Conservation (phyloP, 2,797 vertebrate species). For the Otus scops region DNA sequence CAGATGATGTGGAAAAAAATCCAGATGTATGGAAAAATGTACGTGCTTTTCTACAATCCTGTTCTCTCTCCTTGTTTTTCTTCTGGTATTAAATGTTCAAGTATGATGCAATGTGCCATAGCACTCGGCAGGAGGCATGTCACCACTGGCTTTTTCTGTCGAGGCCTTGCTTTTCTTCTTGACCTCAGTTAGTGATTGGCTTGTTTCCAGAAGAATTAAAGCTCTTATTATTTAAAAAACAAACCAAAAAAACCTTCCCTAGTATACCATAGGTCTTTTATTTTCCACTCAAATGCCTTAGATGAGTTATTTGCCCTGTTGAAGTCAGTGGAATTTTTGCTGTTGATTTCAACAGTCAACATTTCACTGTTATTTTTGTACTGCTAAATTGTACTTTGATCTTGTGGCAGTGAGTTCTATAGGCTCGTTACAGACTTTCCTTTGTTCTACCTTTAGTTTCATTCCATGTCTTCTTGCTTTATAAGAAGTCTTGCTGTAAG, state of each 20-base stretch:
- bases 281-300: neutral
- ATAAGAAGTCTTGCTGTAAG: neutral
- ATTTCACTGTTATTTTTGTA: neutral
- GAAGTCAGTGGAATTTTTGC: neutral
- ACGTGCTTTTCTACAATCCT: slow-evolving; percentile 52
- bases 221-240: neutral
- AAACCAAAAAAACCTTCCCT: neutral
- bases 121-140: neutral
- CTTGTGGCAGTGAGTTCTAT: neutral
- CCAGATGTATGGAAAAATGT: slow-evolving; percentile 85
- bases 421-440: neutral
- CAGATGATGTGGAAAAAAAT: slow-evolving; percentile 84
- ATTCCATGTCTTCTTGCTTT: neutral
- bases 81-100: neutral
- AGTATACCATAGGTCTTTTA: neutral
- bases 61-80: neutral
- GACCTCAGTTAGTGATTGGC: neutral
- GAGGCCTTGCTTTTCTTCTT: neutral
- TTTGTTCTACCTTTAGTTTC: slow-evolving; percentile 7
- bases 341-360: neutral
- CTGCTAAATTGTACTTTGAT: neutral
- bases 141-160: neutral
- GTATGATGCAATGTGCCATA: neutral
- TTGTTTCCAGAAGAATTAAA: neutral
- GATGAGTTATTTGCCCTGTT: neutral